Base-by-base conservation (phyloP, 2,113 vertebrate genomes). In the Gopherus evgoodei region DNA sequence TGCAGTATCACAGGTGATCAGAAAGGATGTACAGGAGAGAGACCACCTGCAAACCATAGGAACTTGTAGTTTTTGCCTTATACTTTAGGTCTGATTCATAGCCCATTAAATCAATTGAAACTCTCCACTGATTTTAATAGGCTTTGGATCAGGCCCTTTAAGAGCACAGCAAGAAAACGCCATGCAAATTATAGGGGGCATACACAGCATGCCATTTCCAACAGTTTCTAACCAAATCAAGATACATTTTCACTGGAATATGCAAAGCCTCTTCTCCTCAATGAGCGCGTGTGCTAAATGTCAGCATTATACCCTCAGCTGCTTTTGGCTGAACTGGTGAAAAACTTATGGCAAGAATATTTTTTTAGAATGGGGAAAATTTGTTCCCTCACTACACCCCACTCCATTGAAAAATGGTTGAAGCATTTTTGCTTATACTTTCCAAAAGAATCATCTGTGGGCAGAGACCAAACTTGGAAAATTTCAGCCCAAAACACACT, bases 341-440 rank as follows among this genome's bases (percentile, higher is more conserved):
- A 86, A 38, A 76, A 87, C 82, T 42, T 2, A 0, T 44, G 1
- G 44, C 22, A 1, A 21, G 50, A 21, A 38, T 0, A 24, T n/a
- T 56, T 3, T 24, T n/a, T 80, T 72, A 44, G 1, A 25, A 12
- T 31, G 75, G 76, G 11, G 3, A 47, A 81, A 1, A 1, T 38
- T 85, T 0, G 5, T 90, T 87, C 93, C 80, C 5, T 83, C 6
- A 84, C 87, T 75, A 13, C 65, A 17, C 5, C 75, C 25, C 13
- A 2, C 3, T 62, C 3, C 44, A 47, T 25, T 47, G 42, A 78
- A 78, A 78, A 78, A 29, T 35, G 1, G n/a, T 96, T 78, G 44
- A 57, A 91, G 76, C 0, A 11, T 72, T 86, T 3, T 13, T 81
- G 14, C 56, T 92, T 2, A 1, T 78, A 21, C 19, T 79, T 7